Conservation (phyloP, 2,113 vertebrate genomes). For the Empidonax traillii region DNA sequence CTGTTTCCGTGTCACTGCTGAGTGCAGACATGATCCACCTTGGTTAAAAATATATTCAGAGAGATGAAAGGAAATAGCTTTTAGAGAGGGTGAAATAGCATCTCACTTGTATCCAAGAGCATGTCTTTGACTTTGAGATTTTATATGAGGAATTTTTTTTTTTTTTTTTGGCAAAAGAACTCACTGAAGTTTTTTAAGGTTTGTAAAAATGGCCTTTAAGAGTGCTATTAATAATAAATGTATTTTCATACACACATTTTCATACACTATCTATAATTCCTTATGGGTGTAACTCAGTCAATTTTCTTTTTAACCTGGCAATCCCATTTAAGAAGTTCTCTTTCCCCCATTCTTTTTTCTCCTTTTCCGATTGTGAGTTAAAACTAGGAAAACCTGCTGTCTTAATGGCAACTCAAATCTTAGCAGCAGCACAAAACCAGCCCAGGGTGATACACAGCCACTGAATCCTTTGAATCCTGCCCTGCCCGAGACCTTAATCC, state of each 20-base stretch:
- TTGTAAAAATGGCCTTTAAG: background rate
- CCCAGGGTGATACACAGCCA: background rate
- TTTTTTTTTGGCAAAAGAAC: background rate
- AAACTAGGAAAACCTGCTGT: background rate
- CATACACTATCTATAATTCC: background rate
- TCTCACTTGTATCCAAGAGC: background rate
- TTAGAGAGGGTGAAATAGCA: background rate
- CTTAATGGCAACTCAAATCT: background rate
- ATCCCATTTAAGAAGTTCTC: background rate
- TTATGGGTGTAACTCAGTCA: background rate
- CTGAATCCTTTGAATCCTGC: background rate
- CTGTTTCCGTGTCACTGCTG: background rate
- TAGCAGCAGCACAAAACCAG: background rate
- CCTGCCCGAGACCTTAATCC: constrained; percentile 16
- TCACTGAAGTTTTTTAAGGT: background rate
- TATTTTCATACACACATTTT: background rate
- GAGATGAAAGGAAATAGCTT: background rate
- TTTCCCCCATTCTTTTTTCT: background rate
- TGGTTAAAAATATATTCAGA: background rate
- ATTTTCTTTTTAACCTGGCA: background rate
- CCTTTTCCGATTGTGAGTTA: background rate
- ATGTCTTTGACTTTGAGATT: background rate
- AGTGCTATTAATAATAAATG: background rate
- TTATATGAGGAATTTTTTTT: background rate
- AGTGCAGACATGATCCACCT: background rate